A percentile compares a stretch with the other conserved stretches of the same genome.
Conservation (phyloP, 1,140 invertebrate genomes). For the Babylonia areolata region DNA sequence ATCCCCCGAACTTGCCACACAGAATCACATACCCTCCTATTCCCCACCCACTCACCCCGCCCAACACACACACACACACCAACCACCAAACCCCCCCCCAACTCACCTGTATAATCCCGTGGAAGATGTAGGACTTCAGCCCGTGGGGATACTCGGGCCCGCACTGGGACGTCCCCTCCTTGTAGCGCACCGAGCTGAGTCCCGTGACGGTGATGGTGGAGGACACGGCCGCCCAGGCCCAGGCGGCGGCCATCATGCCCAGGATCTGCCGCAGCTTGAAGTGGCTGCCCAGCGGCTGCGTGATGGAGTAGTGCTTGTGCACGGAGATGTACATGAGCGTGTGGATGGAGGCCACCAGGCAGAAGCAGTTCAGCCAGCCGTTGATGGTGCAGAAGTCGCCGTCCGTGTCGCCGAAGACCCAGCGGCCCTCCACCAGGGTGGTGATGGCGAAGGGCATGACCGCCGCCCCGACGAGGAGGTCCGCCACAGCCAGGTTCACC, state of each 20-base stretch:
- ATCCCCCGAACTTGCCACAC: no score
- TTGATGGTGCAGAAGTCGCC: constrained; percentile 74
- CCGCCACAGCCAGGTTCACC: constrained; percentile 76
- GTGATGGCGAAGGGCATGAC: constrained; percentile 76
- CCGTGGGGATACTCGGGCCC: constrained; percentile 74
- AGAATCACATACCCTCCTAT: no score
- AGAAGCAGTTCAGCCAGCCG: constrained; percentile 76
- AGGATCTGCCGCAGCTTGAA: constrained; percentile 73
- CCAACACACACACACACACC: no score
- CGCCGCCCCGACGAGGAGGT: constrained; percentile 75
- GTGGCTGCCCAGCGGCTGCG: constrained; percentile 72
- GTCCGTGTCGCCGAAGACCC: constrained; percentile 69
- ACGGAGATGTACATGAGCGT: constrained; percentile 78
- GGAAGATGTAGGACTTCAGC: constrained; percentile 65
- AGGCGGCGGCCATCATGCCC: constrained; percentile 75
- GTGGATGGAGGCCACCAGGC: constrained; percentile 76
- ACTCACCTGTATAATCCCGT: constrained; percentile 72
- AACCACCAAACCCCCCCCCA: no score
- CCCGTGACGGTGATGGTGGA: constrained; percentile 73
- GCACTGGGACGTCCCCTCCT: constrained; percentile 76
- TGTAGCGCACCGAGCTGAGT: constrained; percentile 72
- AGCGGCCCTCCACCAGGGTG: constrained; percentile 72
- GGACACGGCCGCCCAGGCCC: constrained; percentile 75
- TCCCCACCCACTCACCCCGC: no score
- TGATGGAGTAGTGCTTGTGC: constrained; percentile 76